Conservation (phyloP, 2,888 invertebrate genomes). For the Allacma fusca region DNA sequence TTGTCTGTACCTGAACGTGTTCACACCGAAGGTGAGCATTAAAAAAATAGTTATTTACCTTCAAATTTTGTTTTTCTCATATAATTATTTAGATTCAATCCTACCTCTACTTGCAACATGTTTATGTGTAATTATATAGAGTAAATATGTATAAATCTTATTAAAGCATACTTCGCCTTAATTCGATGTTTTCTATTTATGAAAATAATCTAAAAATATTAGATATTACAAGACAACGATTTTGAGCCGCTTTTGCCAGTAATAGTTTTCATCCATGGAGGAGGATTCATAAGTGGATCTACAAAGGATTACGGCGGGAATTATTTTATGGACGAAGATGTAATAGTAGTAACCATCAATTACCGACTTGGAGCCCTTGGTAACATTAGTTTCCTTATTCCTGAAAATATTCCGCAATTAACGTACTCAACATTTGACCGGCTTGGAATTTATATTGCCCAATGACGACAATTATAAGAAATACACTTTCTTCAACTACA, state of each 20-base stretch:
- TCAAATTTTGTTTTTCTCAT: no score
- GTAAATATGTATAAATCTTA: no score
- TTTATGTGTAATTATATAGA: no score
- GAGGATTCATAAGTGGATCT: slow-evolving; percentile 13
- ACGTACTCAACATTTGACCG: background rate
- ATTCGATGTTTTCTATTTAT: no score
- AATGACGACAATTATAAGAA: no score
- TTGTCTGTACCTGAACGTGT: slow-evolving; percentile 13
- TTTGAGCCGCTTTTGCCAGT: background rate
- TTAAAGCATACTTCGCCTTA: no score
- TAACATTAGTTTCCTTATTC: background rate
- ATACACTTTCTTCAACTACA: no score
- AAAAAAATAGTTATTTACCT: no score
- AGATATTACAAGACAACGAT: background rate
- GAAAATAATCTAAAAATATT: no score
- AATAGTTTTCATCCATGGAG: background rate
- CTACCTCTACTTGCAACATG: no score
- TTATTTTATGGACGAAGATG: slow-evolving; percentile 23
- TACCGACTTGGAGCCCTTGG: slow-evolving; percentile 16
- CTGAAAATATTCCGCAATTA: background rate
- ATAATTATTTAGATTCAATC: no score
- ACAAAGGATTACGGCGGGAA: background rate
- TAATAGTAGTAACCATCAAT: background rate
- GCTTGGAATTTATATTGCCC: no score
- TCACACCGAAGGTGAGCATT: slow-evolving; percentile 13